Percentiles rank a stretch among this genome's conserved stretches.
These are phyloP conservation scores for Vanessa atalanta DNA, from an alignment of 1,140 invertebrate species.

Conservation along the genomic window DNA sequence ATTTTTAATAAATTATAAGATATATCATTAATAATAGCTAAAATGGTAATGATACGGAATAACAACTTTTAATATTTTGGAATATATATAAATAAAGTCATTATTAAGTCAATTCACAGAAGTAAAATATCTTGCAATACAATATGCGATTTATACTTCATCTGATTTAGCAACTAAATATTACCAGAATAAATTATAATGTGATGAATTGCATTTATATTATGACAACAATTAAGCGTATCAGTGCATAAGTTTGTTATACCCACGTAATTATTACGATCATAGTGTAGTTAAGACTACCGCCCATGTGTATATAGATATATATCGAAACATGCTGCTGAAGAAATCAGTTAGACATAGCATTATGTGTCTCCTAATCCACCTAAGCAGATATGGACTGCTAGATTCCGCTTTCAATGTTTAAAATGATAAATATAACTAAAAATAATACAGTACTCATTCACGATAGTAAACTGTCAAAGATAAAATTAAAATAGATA, in stretches of 20 bases:
- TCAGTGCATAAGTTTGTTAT: no score
- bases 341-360: no score
- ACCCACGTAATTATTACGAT: no score
- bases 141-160: neutral
- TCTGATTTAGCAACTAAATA: no score
- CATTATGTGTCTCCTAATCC: constrained; percentile 2
- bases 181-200: no score
- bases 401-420: constrained; percentile 16
- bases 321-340: no score
- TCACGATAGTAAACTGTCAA: constrained; percentile 28
- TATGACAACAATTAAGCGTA: no score
- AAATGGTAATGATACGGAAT: neutral
- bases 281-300: no score
- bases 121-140: neutral
- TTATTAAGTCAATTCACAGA: constrained; percentile 8
- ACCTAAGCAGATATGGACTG: neutral
- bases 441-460: constrained; percentile 1
- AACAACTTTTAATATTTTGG: constrained; percentile 6
- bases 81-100: constrained; percentile 3
- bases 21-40: constrained; percentile 14
- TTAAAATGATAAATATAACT: constrained; percentile 7
- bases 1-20: no score
- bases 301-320: no score
- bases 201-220: no score
- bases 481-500: constrained; percentile 26